Conservation (phyloP, 2,888 invertebrate species). For the Drosophila tanythrix region DNA sequence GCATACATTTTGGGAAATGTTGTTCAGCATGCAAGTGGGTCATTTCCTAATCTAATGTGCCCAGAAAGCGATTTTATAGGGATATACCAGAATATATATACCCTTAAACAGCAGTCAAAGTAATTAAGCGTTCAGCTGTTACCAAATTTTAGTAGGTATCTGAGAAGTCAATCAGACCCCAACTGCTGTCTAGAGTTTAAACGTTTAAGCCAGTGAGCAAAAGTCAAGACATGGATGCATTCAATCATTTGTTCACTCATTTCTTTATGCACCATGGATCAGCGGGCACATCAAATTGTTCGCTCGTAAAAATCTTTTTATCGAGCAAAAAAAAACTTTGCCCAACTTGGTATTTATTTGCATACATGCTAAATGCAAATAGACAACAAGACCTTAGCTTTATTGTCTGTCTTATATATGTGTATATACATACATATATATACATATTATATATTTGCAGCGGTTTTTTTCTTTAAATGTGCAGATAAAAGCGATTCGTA, state of each 20-base stretch:
- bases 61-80: not conserved
- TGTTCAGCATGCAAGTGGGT: not conserved
- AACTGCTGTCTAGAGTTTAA: not conserved
- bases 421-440: slow-evolving; percentile 35
- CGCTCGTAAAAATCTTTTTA: slow-evolving; percentile 54
- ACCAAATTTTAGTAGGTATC: not conserved
- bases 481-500: slow-evolving; percentile 54
- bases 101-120: not conserved
- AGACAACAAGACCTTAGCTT: slow-evolving; percentile 32
- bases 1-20: slow-evolving; percentile 5
- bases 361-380: slow-evolving; percentile 62
- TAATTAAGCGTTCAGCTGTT: not conserved
- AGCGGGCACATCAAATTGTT: slow-evolving; percentile 40
- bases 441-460: slow-evolving; percentile 26
- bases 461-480: slow-evolving; percentile 26
- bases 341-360: slow-evolving; percentile 45
- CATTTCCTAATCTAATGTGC: not conserved
- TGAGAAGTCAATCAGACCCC: not conserved
- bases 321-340: slow-evolving; percentile 43
- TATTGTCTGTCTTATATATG: slow-evolving; percentile 21
- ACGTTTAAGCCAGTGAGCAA: slow-evolving; percentile 6
- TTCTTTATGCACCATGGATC: slow-evolving; percentile 11
- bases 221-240: slow-evolving; percentile 26
- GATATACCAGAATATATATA: not conserved
- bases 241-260: slow-evolving; percentile 10